Percentiles rank a stretch among this genome's conserved stretches.
Conservation (phyloP, 2,113 vertebrate species). For the Sisor rabdophorus region DNA sequence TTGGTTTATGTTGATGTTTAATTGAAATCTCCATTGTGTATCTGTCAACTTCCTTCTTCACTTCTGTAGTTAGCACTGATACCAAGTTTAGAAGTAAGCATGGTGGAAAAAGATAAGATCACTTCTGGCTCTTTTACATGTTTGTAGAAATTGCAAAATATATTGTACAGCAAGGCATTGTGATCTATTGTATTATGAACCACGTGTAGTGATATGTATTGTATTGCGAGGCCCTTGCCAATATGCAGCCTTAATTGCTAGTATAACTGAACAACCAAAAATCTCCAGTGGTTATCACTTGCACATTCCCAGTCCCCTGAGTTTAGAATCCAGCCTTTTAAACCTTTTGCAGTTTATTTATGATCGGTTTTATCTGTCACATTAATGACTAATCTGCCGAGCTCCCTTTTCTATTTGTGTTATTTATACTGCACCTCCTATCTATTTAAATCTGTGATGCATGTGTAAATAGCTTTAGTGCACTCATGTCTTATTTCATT, state of each 20-base stretch:
- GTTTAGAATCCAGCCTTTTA: constrained; percentile 15
- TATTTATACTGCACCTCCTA: constrained; percentile 36
- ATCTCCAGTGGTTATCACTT: not conserved
- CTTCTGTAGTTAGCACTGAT: too few relatives aligned
- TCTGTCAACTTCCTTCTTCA: too few relatives aligned
- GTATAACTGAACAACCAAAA: not conserved
- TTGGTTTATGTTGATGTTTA: too few relatives aligned
- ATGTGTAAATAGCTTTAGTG: constrained; percentile 35
- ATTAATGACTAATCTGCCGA: constrained; percentile 42
- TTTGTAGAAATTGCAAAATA: too few relatives aligned
- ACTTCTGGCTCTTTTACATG: too few relatives aligned
- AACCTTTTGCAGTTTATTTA: constrained; percentile 48
- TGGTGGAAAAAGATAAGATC: too few relatives aligned
- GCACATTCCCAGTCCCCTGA: not conserved
- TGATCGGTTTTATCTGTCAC: constrained; percentile 42
- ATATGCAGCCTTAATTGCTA: not conserved
- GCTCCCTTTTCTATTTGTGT: constrained; percentile 34
- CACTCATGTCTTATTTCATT: constrained; percentile 4
- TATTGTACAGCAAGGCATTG: too few relatives aligned
- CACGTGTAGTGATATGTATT: too few relatives aligned
- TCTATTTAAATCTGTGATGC: constrained; percentile 19
- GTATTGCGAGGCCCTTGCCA: too few relatives aligned
- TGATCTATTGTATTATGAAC: too few relatives aligned
- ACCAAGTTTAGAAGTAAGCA: too few relatives aligned
- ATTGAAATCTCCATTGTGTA: too few relatives aligned